Evolutionary conservation across 2,797 vertebrate genomes (phyloP).

Genomic region (Morelia viridis): DNA sequence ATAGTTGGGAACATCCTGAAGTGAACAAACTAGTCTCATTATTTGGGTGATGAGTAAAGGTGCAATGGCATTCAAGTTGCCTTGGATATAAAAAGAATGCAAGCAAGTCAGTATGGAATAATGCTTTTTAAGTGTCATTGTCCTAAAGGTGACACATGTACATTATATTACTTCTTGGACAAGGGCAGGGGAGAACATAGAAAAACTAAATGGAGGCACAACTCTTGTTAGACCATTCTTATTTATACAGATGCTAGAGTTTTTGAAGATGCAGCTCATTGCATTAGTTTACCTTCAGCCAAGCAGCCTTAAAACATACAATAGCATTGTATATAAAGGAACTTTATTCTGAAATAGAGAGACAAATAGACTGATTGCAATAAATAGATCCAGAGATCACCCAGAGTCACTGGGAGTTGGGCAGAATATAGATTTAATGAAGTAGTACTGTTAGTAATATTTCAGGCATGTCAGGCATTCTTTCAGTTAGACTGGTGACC

Average conservation of each 20-base stretch:
- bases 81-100: conserved; percentile 22
- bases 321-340: neutral
- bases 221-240: neutral
- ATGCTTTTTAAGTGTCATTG: conserved; percentile 14
- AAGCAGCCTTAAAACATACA: neutral
- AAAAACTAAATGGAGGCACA: neutral
- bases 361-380: neutral
- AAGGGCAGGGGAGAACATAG: neutral
- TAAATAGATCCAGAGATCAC: neutral
- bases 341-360: neutral
- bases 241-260: neutral
- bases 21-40: conserved; percentile 34
- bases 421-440: too few relatives aligned
- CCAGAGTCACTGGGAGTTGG: neutral
- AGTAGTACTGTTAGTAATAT: neutral
- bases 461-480: neutral
- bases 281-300: neutral
- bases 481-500: neutral
- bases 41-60: neutral
- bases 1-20: conserved; percentile 20
- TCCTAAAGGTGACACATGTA: neutral
- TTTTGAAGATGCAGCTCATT: neutral
- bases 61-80: conserved; percentile 3
- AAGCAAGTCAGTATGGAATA: conserved; percentile 6
- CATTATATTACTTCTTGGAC: neutral